Percentiles rank a stretch among this genome's conserved stretches.
Evolutionary conservation across 37 sponge, comb jelly and placozoan species (phyloP).

Genomic region (Oopsacas minuta): DNA sequence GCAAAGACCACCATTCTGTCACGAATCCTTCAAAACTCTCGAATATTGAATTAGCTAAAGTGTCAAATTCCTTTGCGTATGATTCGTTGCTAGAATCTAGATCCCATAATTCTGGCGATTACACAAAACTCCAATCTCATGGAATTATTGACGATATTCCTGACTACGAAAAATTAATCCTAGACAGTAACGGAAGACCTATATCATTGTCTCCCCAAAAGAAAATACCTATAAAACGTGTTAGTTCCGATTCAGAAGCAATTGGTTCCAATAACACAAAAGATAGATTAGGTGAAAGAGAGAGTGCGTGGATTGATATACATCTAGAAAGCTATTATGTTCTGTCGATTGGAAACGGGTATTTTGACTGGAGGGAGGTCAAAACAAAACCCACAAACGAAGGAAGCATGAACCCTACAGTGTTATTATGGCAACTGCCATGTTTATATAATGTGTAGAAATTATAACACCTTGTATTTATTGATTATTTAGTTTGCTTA

Average conservation of each 20-base stretch:
- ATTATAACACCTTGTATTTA: background rate
- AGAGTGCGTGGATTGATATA: constrained; percentile 7
- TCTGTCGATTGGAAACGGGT: background rate
- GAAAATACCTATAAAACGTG: background rate
- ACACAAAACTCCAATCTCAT: background rate
- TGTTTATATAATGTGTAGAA: background rate
- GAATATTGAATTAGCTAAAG: background rate
- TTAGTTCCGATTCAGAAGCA: background rate
- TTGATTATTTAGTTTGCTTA: background rate
- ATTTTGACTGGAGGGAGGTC: background rate
- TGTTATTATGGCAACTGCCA: background rate
- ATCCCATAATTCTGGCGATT: background rate
- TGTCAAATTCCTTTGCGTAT: too few relatives aligned
- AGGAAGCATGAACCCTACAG: background rate
- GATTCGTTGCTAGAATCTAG: background rate
- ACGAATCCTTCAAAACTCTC: background rate
- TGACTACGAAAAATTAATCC: background rate
- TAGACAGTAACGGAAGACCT: background rate
- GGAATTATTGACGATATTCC: background rate
- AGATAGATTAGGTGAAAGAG: background rate
- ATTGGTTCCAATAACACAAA: background rate
- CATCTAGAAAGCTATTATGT: background rate
- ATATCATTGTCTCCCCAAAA: background rate
- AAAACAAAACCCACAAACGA: background rate
- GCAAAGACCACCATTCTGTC: background rate